Percentiles rank a stretch among this genome's conserved stretches.
Conservation (phyloP, 2,888 invertebrate species). For the Rotaria socialis region DNA sequence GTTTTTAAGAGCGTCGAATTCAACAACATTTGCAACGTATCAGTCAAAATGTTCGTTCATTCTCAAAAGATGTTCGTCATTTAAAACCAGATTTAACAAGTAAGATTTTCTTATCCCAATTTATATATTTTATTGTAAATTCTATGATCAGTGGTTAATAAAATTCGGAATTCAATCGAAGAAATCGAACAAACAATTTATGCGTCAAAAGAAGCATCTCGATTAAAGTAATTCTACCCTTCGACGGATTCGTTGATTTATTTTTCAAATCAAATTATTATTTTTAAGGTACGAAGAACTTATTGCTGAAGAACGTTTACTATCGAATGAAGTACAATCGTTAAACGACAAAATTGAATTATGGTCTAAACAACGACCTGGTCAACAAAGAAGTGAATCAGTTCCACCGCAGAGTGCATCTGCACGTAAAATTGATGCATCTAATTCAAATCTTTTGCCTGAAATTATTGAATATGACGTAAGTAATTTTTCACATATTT, state of each 20-base stretch:
- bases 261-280: not conserved
- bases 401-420: not conserved
- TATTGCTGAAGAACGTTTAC: conserved; percentile 53
- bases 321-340: conserved; percentile 53
- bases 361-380: conserved; percentile 51
- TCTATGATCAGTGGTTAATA: not conserved
- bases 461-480: conserved; percentile 58
- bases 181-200: conserved; percentile 3
- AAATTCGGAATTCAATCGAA: not conserved
- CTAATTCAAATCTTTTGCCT: conserved; percentile 55
- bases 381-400: conserved; percentile 38
- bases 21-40: conserved; percentile 21
- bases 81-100: conserved; percentile 1
- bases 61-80: conserved; percentile 5
- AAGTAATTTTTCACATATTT: not conserved
- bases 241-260: not conserved
- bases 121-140: not conserved
- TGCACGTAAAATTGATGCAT: conserved; percentile 51
- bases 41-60: not conserved
- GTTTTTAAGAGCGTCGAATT: not conserved
- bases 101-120: not conserved
- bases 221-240: not conserved
- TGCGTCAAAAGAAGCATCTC: not conserved
- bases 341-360: conserved; percentile 56
- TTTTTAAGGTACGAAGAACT: conserved; percentile 51